Evolutionary conservation across 2,797 vertebrate species (phyloP).

Genomic region (Podarcis siculus): DNA sequence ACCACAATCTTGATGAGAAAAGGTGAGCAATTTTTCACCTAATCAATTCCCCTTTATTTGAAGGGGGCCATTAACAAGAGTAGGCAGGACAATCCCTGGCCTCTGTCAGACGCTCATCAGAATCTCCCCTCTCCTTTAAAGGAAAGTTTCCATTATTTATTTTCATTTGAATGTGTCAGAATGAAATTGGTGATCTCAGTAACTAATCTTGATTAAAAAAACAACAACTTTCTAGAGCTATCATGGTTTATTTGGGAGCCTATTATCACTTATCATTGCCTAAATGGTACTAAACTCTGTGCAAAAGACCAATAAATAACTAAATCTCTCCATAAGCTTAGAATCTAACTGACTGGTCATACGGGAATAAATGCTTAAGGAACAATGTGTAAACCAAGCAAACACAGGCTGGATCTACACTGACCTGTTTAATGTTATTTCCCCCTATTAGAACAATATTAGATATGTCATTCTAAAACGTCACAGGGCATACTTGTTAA

Average conservation of each 20-base stretch:
- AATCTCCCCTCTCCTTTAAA: neutral
- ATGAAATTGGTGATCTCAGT: neutral
- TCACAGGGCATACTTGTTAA: too few relatives aligned
- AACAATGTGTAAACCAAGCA: neutral
- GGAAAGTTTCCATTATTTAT: constrained; percentile 15
- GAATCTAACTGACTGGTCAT: too few relatives aligned
- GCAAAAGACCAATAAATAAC: neutral
- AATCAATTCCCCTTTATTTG: constrained; percentile 46
- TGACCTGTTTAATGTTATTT: neutral
- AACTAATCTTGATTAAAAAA: neutral
- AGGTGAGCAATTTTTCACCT: constrained; percentile 24
- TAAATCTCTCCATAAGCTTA: too few relatives aligned
- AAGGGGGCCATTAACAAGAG: constrained; percentile 36
- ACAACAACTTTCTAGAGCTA: neutral
- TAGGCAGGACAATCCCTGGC: neutral
- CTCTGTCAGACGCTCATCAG: constrained; percentile 16
- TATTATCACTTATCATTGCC: neutral
- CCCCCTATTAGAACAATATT: too few relatives aligned
- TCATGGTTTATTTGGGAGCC: neutral
- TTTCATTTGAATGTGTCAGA: constrained; percentile 26
- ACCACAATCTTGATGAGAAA: constrained; percentile 18
- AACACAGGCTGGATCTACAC: neutral
- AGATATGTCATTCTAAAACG: too few relatives aligned
- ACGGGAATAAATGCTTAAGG: neutral
- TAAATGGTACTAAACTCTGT: neutral